A percentile compares a stretch with the other conserved stretches of the same genome.
phyloP scores from a whole-genome alignment of 2,797 vertebrate species.

The Propithecus deckenii region DNA sequence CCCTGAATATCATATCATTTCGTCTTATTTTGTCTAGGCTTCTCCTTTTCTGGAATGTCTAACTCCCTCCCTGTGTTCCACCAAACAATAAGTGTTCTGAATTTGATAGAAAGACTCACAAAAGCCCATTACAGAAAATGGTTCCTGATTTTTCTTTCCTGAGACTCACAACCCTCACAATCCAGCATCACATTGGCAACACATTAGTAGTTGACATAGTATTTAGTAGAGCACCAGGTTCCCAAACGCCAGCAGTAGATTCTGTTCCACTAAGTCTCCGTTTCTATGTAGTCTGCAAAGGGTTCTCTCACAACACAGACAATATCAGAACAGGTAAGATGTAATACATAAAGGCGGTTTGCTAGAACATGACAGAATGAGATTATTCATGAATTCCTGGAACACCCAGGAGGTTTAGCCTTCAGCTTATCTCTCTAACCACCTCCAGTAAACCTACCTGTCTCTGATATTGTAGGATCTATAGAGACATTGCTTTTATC shows the following conservation, averaged over 20 bases:
- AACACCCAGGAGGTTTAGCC: neutral
- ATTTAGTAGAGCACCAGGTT: neutral
- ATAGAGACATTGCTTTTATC: neutral
- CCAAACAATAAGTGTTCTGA: neutral
- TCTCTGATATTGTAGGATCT: neutral
- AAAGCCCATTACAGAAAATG: neutral
- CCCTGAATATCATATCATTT: neutral
- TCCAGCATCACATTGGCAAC: rapidly evolving
- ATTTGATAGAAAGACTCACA: neutral
- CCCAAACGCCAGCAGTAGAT: neutral
- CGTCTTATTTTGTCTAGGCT: neutral
- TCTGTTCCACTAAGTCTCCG: neutral
- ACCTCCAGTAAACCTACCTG: neutral
- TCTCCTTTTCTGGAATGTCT: neutral
- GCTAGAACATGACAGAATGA: neutral
- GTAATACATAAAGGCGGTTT: neutral
- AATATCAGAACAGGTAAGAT: neutral
- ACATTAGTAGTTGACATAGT: neutral
- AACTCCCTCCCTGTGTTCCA: neutral
- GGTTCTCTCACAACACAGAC: neutral
- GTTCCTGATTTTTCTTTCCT: neutral
- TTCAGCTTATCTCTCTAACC: neutral
- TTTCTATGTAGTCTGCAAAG: neutral
- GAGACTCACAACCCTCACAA: neutral
- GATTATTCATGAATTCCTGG: neutral